These are phyloP conservation scores for Bombus huntii DNA, from an alignment of 1,140 invertebrate genomes.

Conservation along the genomic window DNA sequence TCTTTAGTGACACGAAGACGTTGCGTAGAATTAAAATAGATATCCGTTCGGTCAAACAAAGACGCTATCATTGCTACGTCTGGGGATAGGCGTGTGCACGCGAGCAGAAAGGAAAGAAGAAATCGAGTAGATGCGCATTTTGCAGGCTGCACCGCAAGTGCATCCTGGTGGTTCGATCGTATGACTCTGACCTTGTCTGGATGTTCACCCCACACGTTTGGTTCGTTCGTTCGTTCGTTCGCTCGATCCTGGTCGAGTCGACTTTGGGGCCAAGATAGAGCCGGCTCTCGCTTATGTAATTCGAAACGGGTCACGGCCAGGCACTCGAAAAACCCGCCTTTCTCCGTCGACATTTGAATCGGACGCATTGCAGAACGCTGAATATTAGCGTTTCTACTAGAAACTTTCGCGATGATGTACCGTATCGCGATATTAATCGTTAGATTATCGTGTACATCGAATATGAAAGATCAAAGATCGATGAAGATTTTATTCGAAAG, in stretches of 20 bases:
- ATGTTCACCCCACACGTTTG: slow-evolving; percentile 64
- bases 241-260: slow-evolving; percentile 19
- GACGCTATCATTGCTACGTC: background rate
- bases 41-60: slow-evolving; percentile 21
- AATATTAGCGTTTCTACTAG: slow-evolving; percentile 3
- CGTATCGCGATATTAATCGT: background rate
- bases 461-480: background rate
- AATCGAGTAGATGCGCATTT: slow-evolving; percentile 16
- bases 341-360: slow-evolving; percentile 47
- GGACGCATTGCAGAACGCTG: slow-evolving; percentile 48
- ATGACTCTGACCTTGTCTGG: slow-evolving; percentile 71
- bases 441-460: background rate
- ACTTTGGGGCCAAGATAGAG: slow-evolving; percentile 50
- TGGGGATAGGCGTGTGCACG: background rate
- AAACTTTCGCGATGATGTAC: slow-evolving; percentile 19
- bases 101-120: too few species aligned
- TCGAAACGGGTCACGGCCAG: slow-evolving; percentile 76
- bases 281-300: slow-evolving; percentile 69
- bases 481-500: background rate
- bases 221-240: slow-evolving; percentile 28
- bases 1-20: too few species aligned
- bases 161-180: slow-evolving; percentile 58
- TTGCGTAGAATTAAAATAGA: too few species aligned
- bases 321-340: slow-evolving; percentile 70
- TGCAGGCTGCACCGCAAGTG: slow-evolving; percentile 47